These are phyloP conservation scores for Silvanus unidentatus DNA, from an alignment of 2,888 invertebrate genomes.

Conservation along the genomic window DNA sequence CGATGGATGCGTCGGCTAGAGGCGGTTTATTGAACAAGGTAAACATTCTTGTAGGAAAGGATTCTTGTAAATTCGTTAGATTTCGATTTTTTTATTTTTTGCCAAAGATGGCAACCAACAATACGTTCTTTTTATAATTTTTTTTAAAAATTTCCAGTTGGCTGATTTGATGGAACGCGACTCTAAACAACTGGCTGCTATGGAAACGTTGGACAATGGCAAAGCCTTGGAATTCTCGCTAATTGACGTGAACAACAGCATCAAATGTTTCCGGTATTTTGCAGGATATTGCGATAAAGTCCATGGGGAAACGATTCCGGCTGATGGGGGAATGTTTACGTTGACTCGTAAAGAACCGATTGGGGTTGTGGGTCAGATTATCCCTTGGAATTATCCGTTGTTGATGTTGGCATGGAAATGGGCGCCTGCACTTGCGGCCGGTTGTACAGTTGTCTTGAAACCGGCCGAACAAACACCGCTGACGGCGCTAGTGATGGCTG, in stretches of 20 bases:
- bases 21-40: constrained; percentile 64
- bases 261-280: constrained; percentile 58
- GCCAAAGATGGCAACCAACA: too few species aligned
- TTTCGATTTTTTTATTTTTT: too few species aligned
- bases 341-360: constrained; percentile 68
- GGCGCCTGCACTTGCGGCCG: constrained; percentile 58
- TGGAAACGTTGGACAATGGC: constrained; percentile 78
- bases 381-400: constrained; percentile 77
- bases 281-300: constrained; percentile 86
- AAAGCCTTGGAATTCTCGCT: constrained; percentile 60
- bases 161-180: constrained; percentile 76
- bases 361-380: constrained; percentile 74
- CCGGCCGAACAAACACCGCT: constrained; percentile 83
- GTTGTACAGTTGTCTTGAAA: constrained; percentile 74
- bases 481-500: constrained; percentile 67
- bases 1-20: constrained; percentile 73
- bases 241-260: constrained; percentile 49
- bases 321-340: constrained; percentile 56
- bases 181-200: constrained; percentile 60
- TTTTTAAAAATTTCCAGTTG: constrained; percentile 45
- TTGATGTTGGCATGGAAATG: constrained; percentile 81
- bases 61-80: too few species aligned
- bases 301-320: constrained; percentile 76
- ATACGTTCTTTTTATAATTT: too few species aligned
- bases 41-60: constrained; percentile 13